Base-by-base conservation (phyloP, 2,113 vertebrate species). In the Ranitomeya variabilis region DNA sequence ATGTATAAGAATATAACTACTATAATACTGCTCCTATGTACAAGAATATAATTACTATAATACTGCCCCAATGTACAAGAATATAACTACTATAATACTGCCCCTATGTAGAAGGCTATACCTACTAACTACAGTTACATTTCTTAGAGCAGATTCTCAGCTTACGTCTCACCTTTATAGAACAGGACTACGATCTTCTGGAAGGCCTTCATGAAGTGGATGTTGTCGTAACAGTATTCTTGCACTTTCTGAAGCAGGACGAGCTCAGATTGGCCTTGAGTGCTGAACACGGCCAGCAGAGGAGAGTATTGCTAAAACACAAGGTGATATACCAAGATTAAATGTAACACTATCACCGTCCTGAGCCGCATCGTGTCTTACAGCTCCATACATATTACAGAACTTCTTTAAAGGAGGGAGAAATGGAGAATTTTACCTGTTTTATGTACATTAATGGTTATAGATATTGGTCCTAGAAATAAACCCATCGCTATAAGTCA, bases 161-260 rank as follows among this genome's bases (percentile, higher is more conserved):
- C 3, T 23, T 26, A 26, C 10, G 23, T 37, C 31, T n/a, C 93
- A 97, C 97, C 97, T 98, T 97, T 98, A 89, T 98, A 98, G 78
- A 98, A 97, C 90, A 98, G 97, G 87, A 98, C 95, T 91, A 97
- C 96, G n/a, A 98, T 98, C 95, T 98, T 98, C 92, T 96, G 97
- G 93, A 98, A 97, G 90, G 97, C 96, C 93, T 98, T 98, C 97
- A 98, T 98, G 93, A 98, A 98, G 90, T 98, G 97, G 91, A 98
- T 97, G 93, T 98, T 97, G 92, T 97, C 97, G 0, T 98, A 98
- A 91, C 97, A 98, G 92, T 97, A 98, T 55, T 98, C 97, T 90
- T 98, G 97, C 89, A 97, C 94, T 92, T 97, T 98, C 91, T 96
- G 96, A 59, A 98, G 95, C 74, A 98, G 95, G 71, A 96, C 96